Percentiles rank a stretch among this genome's conserved stretches.
phyloP scores from a whole-genome alignment of 2,888 invertebrate genomes.

The Phaonia tiefii region DNA sequence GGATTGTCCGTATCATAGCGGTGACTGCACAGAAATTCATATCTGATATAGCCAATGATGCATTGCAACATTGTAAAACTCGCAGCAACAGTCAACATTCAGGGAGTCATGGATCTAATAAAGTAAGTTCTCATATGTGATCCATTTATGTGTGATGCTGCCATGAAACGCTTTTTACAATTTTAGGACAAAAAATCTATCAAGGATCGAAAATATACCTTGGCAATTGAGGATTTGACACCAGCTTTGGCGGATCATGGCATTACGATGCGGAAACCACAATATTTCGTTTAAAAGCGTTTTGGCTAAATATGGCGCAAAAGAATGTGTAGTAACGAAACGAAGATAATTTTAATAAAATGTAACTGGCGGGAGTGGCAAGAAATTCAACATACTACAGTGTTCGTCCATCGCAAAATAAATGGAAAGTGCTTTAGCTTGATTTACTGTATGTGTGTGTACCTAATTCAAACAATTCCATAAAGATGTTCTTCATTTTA shows the following conservation, averaged over 20 bases:
- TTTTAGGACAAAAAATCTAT: slow-evolving; percentile 81
- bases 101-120: slow-evolving; percentile 82
- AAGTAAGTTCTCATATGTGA: slow-evolving; percentile 79
- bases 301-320: too few relatives aligned
- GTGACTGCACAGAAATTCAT: slow-evolving; percentile 98
- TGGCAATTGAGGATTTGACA: slow-evolving; percentile 97
- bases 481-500: too few relatives aligned
- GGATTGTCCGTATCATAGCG: slow-evolving; percentile 93
- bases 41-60: slow-evolving; percentile 98
- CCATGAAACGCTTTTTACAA: too few relatives aligned
- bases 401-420: too few relatives aligned
- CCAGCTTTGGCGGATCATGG: slow-evolving; percentile 98
- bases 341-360: too few relatives aligned
- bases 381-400: too few relatives aligned
- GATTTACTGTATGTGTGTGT: too few relatives aligned
- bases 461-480: too few relatives aligned
- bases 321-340: not conserved
- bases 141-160: too few relatives aligned
- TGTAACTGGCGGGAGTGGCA: too few relatives aligned
- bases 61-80: slow-evolving; percentile 97
- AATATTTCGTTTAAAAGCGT: slow-evolving; percentile 89
- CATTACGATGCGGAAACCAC: slow-evolving; percentile 95
- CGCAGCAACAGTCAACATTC: slow-evolving; percentile 87
- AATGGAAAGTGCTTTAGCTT: too few relatives aligned
- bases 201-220: slow-evolving; percentile 89